phyloP scores from a whole-genome alignment of 2,113 vertebrate genomes.

The Pleuronectes platessa region DNA sequence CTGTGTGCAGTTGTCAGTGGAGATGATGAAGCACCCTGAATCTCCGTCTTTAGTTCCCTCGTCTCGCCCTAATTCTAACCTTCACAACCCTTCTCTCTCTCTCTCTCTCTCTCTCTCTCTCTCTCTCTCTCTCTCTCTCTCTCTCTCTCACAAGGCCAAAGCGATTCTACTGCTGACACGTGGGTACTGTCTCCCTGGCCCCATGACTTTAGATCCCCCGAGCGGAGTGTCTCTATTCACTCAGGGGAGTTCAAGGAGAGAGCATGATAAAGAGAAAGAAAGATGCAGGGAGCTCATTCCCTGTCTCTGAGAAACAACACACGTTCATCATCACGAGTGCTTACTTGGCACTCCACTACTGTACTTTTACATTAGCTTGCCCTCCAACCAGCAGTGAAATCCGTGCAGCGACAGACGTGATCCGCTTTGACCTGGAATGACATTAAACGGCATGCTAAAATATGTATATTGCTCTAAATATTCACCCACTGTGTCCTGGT shows the following conservation, averaged over 20 bases:
- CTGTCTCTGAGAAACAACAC: conserved; percentile 31
- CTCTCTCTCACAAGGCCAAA: conserved; percentile 23
- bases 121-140: too few relatives aligned
- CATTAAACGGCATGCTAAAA: conserved; percentile 64
- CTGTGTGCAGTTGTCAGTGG: conserved; percentile 73
- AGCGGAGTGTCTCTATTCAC: conserved; percentile 59
- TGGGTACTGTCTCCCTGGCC: conserved; percentile 28
- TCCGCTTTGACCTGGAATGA: conserved; percentile 65
- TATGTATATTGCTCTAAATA: conserved; percentile 71
- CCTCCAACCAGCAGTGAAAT: conserved; percentile 38
- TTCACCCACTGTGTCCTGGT: conserved; percentile 65
- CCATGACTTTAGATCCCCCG: conserved; percentile 52
- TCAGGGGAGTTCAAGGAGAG: conserved; percentile 59
- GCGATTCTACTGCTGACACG: conserved; percentile 45
- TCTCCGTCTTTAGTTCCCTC: conserved; percentile 54
- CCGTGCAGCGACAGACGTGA: conserved; percentile 22
- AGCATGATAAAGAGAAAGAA: conserved; percentile 42
- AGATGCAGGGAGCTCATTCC: conserved; percentile 18
- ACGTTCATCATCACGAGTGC: not conserved
- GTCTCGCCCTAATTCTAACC: conserved; percentile 66
- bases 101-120: not conserved
- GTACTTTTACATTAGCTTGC: conserved; percentile 20
- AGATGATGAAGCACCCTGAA: conserved; percentile 79
- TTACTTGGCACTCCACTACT: conserved; percentile 25
- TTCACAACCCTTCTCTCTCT: conserved; percentile 43